Base-by-base conservation (phyloP, 2,113 vertebrate genomes). In the Corythornis madagascariensis region DNA sequence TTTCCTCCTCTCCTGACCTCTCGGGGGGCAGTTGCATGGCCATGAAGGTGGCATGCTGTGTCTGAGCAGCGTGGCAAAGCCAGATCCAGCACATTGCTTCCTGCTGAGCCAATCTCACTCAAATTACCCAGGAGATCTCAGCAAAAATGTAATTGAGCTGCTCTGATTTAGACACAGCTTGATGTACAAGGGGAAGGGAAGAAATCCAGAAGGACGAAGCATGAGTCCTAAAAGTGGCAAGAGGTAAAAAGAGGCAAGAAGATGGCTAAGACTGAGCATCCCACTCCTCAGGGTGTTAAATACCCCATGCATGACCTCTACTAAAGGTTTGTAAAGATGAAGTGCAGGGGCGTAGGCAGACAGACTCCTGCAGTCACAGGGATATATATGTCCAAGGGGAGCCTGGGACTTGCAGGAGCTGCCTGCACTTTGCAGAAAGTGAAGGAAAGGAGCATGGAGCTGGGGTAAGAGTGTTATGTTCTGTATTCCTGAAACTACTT, bases 101-200 rank as follows among this genome's bases (percentile, higher is more conserved):
- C 84, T 85, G 66, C 86, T 60, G 94, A 86, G 86, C 35, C 94
- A 95, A 33, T 92, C 86, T 90, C 85, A 67, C 35, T 60, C 35
- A 45, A 89, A 94, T 85, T 76, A 91, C 82, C 82, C 66, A 55
- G 40, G 78, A 94, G 71, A 92, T 76, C 71, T 87, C 82, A 85
- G 81, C 26, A 53, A 83, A 82, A 92, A 76, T 26, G 59, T 87
- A 76, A 92, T 66, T 79, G 71, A 89, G 25, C 31, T 79, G 55
- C 82, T 86, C 67, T 91, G 84, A 91, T 81, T 88, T 73, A 70
- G 82, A 59, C 0, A 0, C 24, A 61, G 24, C 53, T 90, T 93
- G 61, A 77, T 40, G 26, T 57, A 42, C 35, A 28, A 86, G 53
- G 13, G 19, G 73, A 88, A 75, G 35, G 53, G 66, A 75, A 86